Evolutionary conservation across 2,797 vertebrate genomes (phyloP).

Genomic region (Xiphophorus birchmanni): DNA sequence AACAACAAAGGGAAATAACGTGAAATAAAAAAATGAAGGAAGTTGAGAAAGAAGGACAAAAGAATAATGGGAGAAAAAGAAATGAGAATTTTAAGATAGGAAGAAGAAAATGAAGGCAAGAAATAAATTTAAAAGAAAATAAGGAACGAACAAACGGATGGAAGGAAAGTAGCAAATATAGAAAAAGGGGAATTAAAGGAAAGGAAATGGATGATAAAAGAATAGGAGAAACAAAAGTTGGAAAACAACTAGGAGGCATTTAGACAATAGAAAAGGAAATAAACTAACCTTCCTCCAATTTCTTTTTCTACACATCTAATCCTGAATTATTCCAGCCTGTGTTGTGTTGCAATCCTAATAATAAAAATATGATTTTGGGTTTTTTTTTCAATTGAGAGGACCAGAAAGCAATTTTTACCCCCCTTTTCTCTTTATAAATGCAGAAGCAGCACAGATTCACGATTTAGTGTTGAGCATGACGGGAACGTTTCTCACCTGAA

Average conservation of each 20-base stretch:
- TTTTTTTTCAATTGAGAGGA: neutral
- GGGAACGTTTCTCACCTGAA: constrained; percentile 87
- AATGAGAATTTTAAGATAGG: neutral
- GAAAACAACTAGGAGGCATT: neutral
- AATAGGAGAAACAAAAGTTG: neutral
- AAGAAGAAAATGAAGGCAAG: neutral
- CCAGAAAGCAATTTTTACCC: neutral
- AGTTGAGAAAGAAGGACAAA: neutral
- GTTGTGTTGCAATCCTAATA: neutral
- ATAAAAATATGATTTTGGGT: neutral
- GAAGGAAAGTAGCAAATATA: neutral
- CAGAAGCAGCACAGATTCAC: neutral
- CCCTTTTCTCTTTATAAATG: neutral
- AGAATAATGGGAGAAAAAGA: neutral
- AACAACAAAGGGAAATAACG: neutral
- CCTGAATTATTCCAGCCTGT: neutral
- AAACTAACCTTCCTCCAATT: neutral
- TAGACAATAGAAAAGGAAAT: neutral
- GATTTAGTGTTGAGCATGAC: neutral
- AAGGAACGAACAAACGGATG: neutral
- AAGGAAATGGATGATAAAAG: neutral
- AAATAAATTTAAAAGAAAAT: neutral
- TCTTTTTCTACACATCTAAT: neutral
- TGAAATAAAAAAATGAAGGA: neutral
- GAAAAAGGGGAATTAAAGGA: neutral